A percentile compares a stretch with the other conserved stretches of the same genome.
Conservation (phyloP, 2,888 invertebrate species). For the Nomada fabriciana region DNA sequence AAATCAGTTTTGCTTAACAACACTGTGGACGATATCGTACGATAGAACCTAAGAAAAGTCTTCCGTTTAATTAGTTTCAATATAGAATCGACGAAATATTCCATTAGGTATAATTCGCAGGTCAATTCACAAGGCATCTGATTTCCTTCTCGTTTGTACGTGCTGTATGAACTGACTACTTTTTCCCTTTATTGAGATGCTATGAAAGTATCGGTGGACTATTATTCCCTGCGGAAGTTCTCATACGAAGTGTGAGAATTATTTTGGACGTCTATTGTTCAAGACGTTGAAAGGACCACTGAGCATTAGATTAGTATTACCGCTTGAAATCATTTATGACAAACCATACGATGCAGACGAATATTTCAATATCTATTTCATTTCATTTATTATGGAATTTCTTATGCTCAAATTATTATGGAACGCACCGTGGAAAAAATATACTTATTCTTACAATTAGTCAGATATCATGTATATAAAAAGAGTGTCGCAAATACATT, state of each 20-base stretch:
- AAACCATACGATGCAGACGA: too few relatives aligned
- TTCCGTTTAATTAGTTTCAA: slow-evolving; percentile 22
- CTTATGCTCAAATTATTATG: too few relatives aligned
- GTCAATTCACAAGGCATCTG: not conserved
- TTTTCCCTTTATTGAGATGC: slow-evolving; percentile 8
- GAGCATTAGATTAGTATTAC: too few relatives aligned
- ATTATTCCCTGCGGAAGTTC: not conserved
- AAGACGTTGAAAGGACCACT: too few relatives aligned
- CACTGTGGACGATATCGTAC: not conserved
- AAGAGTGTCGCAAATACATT: too few relatives aligned
- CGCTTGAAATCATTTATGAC: too few relatives aligned
- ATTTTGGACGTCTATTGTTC: not conserved
- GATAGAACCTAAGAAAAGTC: not conserved
- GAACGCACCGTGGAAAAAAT: too few relatives aligned
- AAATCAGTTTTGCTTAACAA: slow-evolving; percentile 31
- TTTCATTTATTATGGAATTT: too few relatives aligned
- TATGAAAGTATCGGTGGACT: not conserved
- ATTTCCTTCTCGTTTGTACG: not conserved
- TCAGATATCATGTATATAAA: too few relatives aligned
- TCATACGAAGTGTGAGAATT: not conserved
- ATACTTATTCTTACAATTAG: too few relatives aligned
- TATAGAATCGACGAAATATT: not conserved
- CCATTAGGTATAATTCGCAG: slow-evolving; percentile 1
- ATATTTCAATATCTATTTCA: too few relatives aligned
- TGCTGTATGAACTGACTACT: not conserved